Evolutionary conservation across 1,140 invertebrate genomes (phyloP).

Genomic region (Lamellibrachia luymesi): DNA sequence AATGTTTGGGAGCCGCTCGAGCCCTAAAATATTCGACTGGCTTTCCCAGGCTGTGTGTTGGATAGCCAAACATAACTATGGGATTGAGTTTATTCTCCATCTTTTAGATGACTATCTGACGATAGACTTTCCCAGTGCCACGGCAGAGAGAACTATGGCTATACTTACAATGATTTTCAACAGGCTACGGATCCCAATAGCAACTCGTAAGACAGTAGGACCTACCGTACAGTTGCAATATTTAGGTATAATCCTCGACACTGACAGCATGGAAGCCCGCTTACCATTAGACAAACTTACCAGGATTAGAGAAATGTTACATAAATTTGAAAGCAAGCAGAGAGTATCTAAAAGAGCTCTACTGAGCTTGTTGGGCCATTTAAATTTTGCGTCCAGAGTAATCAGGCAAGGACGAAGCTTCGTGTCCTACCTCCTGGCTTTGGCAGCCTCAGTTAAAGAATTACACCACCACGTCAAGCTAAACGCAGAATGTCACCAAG

Average conservation of each 20-base stretch:
- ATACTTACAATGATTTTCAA: neutral
- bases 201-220: neutral
- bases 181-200: neutral
- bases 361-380: slow-evolving; percentile 11
- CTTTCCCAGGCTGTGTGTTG: slow-evolving; percentile 7
- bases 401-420: too few species aligned
- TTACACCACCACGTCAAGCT: too few species aligned
- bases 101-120: slow-evolving; percentile 13
- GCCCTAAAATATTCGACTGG: neutral
- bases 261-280: neutral
- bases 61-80: slow-evolving; percentile 1
- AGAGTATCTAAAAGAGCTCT: slow-evolving; percentile 12
- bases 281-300: neutral
- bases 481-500: too few species aligned
- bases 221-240: neutral
- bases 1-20: neutral
- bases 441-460: too few species aligned
- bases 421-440: slow-evolving; percentile 50
- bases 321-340: neutral
- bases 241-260: neutral
- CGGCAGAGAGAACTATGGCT: neutral
- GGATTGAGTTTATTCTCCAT: neutral
- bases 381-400: too few species aligned
- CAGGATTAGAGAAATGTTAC: slow-evolving; percentile 2
- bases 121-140: neutral